A percentile compares a stretch with the other conserved stretches of the same genome.
phyloP scores from a whole-genome alignment of 2,113 vertebrate species.

The Geococcyx californianus region DNA sequence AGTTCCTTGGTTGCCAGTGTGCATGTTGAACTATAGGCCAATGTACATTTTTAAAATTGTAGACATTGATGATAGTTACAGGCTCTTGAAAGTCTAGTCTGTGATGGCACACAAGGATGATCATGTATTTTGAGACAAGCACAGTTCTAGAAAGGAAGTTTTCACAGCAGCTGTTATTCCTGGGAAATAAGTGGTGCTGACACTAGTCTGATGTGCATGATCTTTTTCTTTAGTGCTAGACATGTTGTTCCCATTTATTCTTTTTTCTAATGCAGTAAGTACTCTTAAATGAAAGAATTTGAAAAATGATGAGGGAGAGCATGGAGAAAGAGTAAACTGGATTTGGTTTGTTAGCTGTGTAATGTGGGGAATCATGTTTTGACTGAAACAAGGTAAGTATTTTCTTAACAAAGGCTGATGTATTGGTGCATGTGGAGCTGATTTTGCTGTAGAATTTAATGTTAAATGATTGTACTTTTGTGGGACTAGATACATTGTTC shows the following conservation, averaged over 20 bases:
- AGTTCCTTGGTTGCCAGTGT: neutral
- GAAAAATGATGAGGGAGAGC: neutral
- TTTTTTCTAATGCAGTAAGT: conserved; percentile 21
- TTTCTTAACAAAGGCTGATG: conserved; percentile 20
- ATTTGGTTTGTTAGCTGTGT: neutral
- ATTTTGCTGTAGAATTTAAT: neutral
- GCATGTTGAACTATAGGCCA: neutral
- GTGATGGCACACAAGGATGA: neutral
- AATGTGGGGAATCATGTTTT: neutral
- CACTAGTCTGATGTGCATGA: conserved; percentile 2
- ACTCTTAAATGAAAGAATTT: neutral
- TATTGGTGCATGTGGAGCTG: neutral
- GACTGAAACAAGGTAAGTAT: conserved; percentile 29
- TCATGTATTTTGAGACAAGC: neutral
- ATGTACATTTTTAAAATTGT: neutral
- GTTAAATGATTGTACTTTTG: neutral
- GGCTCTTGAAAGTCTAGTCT: neutral
- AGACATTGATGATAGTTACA: neutral
- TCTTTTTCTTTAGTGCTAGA: conserved; percentile 10
- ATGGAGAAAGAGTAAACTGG: neutral
- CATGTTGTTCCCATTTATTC: neutral
- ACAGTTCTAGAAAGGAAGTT: conserved; percentile 11
- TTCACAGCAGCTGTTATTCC: conserved; percentile 1
- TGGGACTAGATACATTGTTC: neutral
- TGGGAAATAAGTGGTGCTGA: neutral